Evolutionary conservation across 2,888 invertebrate species (phyloP), one percentile per base, ranked within the genome.

Genomic region (Agapetus fuscipes): DNA sequence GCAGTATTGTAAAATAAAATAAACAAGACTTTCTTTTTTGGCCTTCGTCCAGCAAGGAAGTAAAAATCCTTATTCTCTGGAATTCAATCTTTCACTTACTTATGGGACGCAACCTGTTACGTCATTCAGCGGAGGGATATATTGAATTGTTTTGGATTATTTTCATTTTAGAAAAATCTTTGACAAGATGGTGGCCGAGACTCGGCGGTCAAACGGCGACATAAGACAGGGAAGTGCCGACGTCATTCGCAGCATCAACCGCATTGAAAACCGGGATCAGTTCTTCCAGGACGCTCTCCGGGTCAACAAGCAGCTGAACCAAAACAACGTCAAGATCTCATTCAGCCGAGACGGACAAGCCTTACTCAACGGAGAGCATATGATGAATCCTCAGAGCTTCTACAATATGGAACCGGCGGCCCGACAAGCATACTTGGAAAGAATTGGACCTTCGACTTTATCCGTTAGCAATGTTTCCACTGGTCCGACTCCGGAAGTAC

Each of bases 141-240:
- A 20, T 20, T 9, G 20, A 6, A 9, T 9, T 20, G 20, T 6
- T 20, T 4, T 20, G 20, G 5, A 20, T 4, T 20, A 9, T 20
- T 20, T 20, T 6, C 20, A 20, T 20, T 58, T 3, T 58, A 74
- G 76, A 48, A 74, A 68, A 67, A 71, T 71, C 36, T 75, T 74
- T 50, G 70, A 71, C 51, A 74, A 74, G 55, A 53, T 75, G 49
- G 60, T 68, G 51, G 73, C 71, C 2, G 72, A 74, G 51, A 69
- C 74, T 0, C 58, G 73, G 12, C 54, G 69, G 24, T 53, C 63
- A 1, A 63, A 69, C 49, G 72, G 73, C 15, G 72, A 72, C 15
- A 53, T 63, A 2, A 61, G 62, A 45, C 41, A 36, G 36, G 75
- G 72, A 15, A 69, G 66, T 52, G 62, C 72, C 0, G 74, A 74